Percentiles rank a stretch among this genome's conserved stretches.
Evolutionary conservation across 2,888 invertebrate genomes (phyloP).

Genomic region (Callinectes sapidus): DNA sequence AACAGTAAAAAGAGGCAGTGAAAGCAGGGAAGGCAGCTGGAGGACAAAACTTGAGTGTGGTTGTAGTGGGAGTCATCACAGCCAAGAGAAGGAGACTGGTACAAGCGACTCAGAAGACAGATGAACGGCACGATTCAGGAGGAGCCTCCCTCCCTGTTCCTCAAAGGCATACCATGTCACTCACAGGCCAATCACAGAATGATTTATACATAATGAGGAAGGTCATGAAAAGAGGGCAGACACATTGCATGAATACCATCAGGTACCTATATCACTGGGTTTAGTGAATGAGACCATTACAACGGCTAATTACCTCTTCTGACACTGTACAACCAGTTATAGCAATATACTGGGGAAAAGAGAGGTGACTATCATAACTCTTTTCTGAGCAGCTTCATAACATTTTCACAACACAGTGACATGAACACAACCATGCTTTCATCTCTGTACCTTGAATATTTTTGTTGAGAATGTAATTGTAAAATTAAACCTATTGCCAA

Average conservation of each 20-base stretch:
- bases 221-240: background rate
- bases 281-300: background rate
- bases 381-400: background rate
- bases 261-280: background rate
- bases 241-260: background rate
- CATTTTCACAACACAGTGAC: background rate
- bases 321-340: background rate
- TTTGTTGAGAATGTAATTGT: background rate
- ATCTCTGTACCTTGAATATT: background rate
- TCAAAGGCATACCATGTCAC: too few species aligned
- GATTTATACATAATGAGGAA: background rate
- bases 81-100: too few species aligned
- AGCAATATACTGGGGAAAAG: background rate
- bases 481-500: conserved; percentile 3
- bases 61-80: too few species aligned
- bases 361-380: background rate
- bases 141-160: too few species aligned
- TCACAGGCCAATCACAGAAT: background rate
- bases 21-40: too few species aligned
- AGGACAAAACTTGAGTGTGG: too few species aligned
- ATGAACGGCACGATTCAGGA: too few species aligned
- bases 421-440: background rate
- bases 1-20: too few species aligned
- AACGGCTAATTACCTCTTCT: background rate
- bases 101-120: too few species aligned